A percentile compares a stretch with the other conserved stretches of the same genome.
Evolutionary conservation across 2,888 invertebrate genomes (phyloP).

Genomic region (Blomia tropicalis): DNA sequence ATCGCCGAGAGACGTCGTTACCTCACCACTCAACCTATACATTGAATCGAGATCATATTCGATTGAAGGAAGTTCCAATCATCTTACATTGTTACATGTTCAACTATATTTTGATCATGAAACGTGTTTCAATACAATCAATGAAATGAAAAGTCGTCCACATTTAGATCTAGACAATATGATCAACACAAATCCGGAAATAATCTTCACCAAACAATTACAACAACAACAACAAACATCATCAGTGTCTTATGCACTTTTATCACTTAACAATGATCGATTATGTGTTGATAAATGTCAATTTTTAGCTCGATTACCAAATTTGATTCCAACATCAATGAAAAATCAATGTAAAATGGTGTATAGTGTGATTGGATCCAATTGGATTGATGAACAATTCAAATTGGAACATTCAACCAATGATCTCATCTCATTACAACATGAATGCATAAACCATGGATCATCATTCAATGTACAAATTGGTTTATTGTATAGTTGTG

Average conservation of each 20-base stretch:
- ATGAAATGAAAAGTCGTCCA: neutral
- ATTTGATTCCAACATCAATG: conserved; percentile 26
- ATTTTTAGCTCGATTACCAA: conserved; percentile 26
- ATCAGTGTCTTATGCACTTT: conserved; percentile 2
- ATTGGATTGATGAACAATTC: neutral
- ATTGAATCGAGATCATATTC: conserved; percentile 52
- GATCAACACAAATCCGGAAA: neutral
- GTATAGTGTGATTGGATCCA: conserved; percentile 16
- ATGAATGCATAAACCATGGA: neutral
- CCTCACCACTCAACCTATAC: conserved; percentile 66
- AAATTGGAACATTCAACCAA: conserved; percentile 8
- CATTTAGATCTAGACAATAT: neutral
- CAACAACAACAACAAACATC: neutral
- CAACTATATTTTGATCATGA: conserved; percentile 26
- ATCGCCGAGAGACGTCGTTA: conserved; percentile 34
- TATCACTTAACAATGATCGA: conserved; percentile 2
- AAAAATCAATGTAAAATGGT: conserved; percentile 23
- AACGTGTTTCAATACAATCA: conserved; percentile 19
- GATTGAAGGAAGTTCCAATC: conserved; percentile 27
- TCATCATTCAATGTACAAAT: conserved; percentile 5
- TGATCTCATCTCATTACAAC: conserved; percentile 7
- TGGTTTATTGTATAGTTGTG: neutral
- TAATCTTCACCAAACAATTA: too few relatives aligned
- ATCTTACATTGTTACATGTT: conserved; percentile 26
- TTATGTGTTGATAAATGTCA: conserved; percentile 27